Base-by-base conservation (phyloP, 2,797 vertebrate species). In the Peromyscus nudipes region DNA sequence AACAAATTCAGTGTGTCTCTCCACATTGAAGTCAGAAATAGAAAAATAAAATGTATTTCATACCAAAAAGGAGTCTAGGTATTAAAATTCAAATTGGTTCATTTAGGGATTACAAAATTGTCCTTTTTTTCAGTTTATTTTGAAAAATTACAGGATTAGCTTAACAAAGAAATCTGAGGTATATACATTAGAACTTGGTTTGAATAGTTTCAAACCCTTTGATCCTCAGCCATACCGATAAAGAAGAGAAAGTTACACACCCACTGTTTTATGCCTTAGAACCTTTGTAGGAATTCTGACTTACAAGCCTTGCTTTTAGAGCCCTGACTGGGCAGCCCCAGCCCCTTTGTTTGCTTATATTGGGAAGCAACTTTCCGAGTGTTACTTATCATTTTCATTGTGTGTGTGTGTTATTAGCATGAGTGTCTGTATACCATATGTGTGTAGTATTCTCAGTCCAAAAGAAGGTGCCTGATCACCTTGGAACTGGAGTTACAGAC, bases 31-130 rank as follows among this genome's bases (percentile, higher is more conserved):
- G 84, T 55, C 81, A 34, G 40, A 40, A 94, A 76, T 25, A 55
- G 21, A 71, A 85, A 89, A 94, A n/a, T 85, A 82, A 60, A 71
- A 17, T 5, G 89, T 89, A 37, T 92, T 94, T 83, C 49, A 64
- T 76, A 25, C 84, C 64, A 14, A 40, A 23, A 92, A 25, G 81
- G 62, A 87, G 87, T 93, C 57, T 87, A 84, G 40, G 49, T 91
- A 76, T 94, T 95, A 80, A 87, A 69, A 17, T 94, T 96, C 49
- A 76, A n/a, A 89, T 71, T 89, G 69, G n/a, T 76, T 95, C n/a
- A 96, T 46, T 84, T 95, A 43, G 31, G 62, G 52, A 81, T 37
- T 94, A 71, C 76, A 71, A 89, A 92, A 87, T 89, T 95, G 64
- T 65, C 25, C 2, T 37, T 64, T 83, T 76, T 94, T 89, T 83